These are phyloP conservation scores for Planococcus citri DNA, from an alignment of 1,140 invertebrate species.

Conservation along the genomic window DNA sequence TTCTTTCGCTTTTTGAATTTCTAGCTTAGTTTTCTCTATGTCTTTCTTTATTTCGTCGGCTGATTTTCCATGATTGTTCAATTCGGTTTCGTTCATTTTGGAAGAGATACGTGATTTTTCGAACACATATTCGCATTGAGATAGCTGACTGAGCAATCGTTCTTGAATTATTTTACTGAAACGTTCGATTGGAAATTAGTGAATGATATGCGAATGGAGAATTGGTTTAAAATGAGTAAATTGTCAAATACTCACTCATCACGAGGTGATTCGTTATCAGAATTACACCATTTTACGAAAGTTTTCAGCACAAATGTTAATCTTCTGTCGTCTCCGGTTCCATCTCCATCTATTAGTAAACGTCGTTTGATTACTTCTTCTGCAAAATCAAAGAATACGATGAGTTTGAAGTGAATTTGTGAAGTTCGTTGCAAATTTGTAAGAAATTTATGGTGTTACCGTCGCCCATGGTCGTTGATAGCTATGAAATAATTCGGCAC, in stretches of 20 bases:
- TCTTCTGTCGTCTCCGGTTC: constrained; percentile 83
- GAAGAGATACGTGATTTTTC: constrained; percentile 66
- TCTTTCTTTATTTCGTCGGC: constrained; percentile 60
- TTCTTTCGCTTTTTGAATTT: constrained; percentile 52
- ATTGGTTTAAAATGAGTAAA: no score
- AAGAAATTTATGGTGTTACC: no score
- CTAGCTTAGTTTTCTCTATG: constrained; percentile 58
- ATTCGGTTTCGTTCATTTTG: constrained; percentile 69
- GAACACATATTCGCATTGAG: constrained; percentile 78
- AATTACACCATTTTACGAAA: constrained; percentile 76
- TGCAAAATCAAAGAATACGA: constrained; percentile 36
- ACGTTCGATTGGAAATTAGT: background rate
- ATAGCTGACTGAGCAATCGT: constrained; percentile 63
- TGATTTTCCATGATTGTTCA: constrained; percentile 69
- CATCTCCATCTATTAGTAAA: constrained; percentile 87
- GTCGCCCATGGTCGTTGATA: no score
- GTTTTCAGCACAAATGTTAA: constrained; percentile 75
- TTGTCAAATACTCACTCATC: constrained; percentile 44
- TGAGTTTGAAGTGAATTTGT: no score
- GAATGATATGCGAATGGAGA: background rate
- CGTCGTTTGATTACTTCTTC: constrained; percentile 86
- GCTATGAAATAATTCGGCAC: no score
- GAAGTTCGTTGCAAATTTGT: no score
- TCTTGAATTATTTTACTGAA: constrained; percentile 53
- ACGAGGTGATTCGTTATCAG: constrained; percentile 50